Evolutionary conservation across 1,140 invertebrate genomes (phyloP), one percentile per base, ranked within the genome.

Genomic region (Thereuonema tuberculata): DNA sequence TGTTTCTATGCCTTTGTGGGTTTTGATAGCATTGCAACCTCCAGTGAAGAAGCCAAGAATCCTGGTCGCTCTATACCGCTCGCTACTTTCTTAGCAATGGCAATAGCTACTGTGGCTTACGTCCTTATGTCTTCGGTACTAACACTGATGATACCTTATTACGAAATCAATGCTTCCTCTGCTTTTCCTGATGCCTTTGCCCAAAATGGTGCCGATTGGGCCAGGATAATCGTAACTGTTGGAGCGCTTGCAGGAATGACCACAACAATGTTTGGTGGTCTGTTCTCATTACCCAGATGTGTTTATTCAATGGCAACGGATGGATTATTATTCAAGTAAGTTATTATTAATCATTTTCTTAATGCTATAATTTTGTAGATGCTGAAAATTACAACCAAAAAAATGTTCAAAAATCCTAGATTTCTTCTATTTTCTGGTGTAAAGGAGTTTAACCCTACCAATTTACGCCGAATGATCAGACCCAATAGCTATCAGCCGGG

Each of bases 241-340:
- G 91, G 91, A 12, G 89, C 91, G 0, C 75, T 94, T 0, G 87
- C 87, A 69, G 91, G 90, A 9, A 91, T 95, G 85, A 90, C 88
- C 0, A 78, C 76, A 0, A 90, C 87, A 0, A 74, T 93, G 0
- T 81, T 93, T 55, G 86, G 89, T 1, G 89, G 86, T 0, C 71
- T 93, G 0, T 94, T 89, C 68, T 84, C 87, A 0, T 71, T 93
- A 3, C 87, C 89, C 0, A 75, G 88, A 23, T 87, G 86, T 60
- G 81, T 91, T 70, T 93, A 93, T 66, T 82, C 89, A 1, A 93
- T 95, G 89, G 86, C 90, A 0, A 79, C 81, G 25, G 91, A 94
- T 68, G 90, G 90, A 0, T 72, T 94, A 1, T 75, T 93, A 1
- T 92, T 93, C 66, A 79, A n/a, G n/a, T n/a, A n/a, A n/a, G n/a